Base-by-base conservation (phyloP, 2,888 invertebrate genomes). In the Blastobasis lacticolella region DNA sequence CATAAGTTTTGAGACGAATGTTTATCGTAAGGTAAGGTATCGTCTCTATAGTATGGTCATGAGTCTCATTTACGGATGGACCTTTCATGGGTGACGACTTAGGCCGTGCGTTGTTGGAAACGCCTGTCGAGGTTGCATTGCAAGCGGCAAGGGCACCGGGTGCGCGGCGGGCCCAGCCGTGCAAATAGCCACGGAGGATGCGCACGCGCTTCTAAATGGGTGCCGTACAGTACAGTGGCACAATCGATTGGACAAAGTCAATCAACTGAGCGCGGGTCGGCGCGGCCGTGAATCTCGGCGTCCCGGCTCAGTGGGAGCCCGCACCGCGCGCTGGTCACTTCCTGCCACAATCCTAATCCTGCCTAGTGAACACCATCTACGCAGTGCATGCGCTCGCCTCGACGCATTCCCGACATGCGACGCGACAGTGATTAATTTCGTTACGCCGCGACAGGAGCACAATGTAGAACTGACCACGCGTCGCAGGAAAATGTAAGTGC, bases 241-340 rank as follows among this genome's bases (percentile, higher is more conserved):
- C 75, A 78, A 81, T 84, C 86, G 82, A 85, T 85, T 83, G 83
- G 83, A 76, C 78, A 78, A 70, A 84, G 79, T 83, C 78, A 82
- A 85, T 86, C 84, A 81, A 81, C 70, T 74, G 77, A 70, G 73
- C 78, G 73, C 78, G 78, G 81, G 80, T 82, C 81, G 79, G 69
- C 57, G 73, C 82, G 86, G 83, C 87, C 88, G 86, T 88, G 87
- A 87, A 85, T 81, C 72, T 73, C 69, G 55, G 67, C 70, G 67
- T 73, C 78, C 78, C 72, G 75, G 68, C 58, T 63, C 78, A 78
- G 79, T 78, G 77, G 73, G 66, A 69, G 66, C 65, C 70, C 72
- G 80, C 71, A 74, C 70, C 71, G 79, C 83, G 79, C 67, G 66
- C 67, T 62, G 84, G 71, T 73, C 78, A 76, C 78, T 82, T 81